Conservation (phyloP, 2,113 vertebrate species). For the Myodes glareolus region DNA sequence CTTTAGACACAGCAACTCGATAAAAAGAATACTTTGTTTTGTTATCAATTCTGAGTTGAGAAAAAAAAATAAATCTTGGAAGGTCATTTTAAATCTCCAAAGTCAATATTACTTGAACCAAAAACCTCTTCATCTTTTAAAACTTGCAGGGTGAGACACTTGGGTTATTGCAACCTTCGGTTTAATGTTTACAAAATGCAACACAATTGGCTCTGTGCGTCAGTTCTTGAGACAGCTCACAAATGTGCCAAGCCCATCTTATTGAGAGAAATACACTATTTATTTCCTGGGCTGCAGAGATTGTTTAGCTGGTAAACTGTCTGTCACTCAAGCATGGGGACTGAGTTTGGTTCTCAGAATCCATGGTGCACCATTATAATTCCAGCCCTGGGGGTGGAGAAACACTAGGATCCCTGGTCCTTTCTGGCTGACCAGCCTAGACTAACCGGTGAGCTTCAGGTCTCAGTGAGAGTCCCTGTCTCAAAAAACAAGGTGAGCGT, state of each 20-base stretch:
- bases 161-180: background rate
- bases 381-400: background rate
- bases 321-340: background rate
- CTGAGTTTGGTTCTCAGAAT: background rate
- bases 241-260: background rate
- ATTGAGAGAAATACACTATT: background rate
- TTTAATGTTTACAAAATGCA: slow-evolving; percentile 43
- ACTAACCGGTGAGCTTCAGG: background rate
- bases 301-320: background rate
- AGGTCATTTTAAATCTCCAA: background rate
- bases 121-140: background rate
- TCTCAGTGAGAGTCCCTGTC: background rate
- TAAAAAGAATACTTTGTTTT: slow-evolving; percentile 3
- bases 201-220: background rate
- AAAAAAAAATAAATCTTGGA: background rate
- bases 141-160: background rate
- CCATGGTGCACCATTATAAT: too few species aligned
- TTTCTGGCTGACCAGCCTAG: background rate
- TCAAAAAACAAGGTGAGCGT: background rate
- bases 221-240: background rate
- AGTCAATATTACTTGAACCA: background rate
- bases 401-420: background rate
- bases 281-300: background rate
- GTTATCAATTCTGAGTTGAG: background rate
- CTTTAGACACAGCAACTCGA: background rate